A percentile compares a stretch with the other conserved stretches of the same genome.
phyloP scores from a whole-genome alignment of 2,888 invertebrate species.

The Apomyelois bistriatella region DNA sequence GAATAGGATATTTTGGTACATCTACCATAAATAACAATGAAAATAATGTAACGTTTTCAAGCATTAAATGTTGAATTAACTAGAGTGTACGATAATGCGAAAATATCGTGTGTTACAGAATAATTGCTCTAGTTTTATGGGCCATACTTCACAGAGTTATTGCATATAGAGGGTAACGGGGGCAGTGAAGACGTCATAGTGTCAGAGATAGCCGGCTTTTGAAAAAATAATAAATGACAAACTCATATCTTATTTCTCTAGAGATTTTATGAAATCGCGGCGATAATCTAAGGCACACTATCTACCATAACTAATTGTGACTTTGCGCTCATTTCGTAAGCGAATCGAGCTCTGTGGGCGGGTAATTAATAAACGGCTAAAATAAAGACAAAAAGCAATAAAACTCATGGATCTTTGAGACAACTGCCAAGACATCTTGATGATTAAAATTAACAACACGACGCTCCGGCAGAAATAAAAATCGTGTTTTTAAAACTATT shows the following conservation, averaged over 20 bases:
- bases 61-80: constrained; percentile 2
- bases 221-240: not conserved
- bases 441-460: constrained; percentile 69
- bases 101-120: constrained; percentile 2
- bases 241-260: not conserved
- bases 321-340: constrained; percentile 33
- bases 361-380: constrained; percentile 64
- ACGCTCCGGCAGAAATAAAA: constrained; percentile 59
- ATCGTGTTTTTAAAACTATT: constrained; percentile 60
- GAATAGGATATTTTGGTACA: no score
- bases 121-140: constrained; percentile 3
- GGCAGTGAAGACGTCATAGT: not conserved
- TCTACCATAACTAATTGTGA: constrained; percentile 21
- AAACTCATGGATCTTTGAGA: constrained; percentile 65
- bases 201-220: not conserved
- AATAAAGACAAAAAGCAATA: constrained; percentile 62
- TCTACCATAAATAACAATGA: no score
- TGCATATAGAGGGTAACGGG: not conserved
- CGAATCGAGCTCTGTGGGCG: constrained; percentile 31
- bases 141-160: not conserved
- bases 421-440: constrained; percentile 72
- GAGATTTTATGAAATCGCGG: no score
- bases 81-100: constrained; percentile 2
- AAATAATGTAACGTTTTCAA: not conserved
- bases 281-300: not conserved